phyloP scores from a whole-genome alignment of 2,113 vertebrate genomes.

The Spea bombifrons region DNA sequence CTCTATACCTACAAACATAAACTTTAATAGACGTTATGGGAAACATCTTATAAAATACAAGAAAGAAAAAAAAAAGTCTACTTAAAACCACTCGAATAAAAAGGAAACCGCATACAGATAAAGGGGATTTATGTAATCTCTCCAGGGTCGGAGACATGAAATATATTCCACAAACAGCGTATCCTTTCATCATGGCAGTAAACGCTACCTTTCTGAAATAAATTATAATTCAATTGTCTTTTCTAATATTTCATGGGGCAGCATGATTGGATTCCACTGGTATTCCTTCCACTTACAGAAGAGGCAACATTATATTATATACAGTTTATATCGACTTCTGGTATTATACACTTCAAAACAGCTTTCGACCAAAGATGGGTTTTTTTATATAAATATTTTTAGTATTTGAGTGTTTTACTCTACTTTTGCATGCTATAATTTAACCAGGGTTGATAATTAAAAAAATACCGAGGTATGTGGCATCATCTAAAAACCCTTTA shows the following conservation, averaged over 20 bases:
- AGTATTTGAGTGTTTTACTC: no score
- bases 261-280: no score
- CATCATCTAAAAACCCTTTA: no score
- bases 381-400: no score
- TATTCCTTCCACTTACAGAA: no score
- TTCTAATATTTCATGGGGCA: conserved; percentile 9
- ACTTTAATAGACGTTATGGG: conserved; percentile 13
- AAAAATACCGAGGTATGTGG: no score
- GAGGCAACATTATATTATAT: no score
- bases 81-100: conserved; percentile 21
- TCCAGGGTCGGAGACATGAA: conserved; percentile 20
- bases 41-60: conserved; percentile 2
- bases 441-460: no score
- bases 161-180: conserved; percentile 9
- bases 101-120: conserved; percentile 35
- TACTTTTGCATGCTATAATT: no score
- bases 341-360: no score
- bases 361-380: no score
- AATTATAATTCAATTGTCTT: conserved; percentile 11
- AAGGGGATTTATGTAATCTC: conserved; percentile 42
- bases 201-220: background rate
- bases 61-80: conserved; percentile 21
- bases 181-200: conserved; percentile 2
- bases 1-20: conserved; percentile 24
- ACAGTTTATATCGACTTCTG: no score